phyloP scores from a whole-genome alignment of 2,113 vertebrate species.

The Neogale vison region DNA sequence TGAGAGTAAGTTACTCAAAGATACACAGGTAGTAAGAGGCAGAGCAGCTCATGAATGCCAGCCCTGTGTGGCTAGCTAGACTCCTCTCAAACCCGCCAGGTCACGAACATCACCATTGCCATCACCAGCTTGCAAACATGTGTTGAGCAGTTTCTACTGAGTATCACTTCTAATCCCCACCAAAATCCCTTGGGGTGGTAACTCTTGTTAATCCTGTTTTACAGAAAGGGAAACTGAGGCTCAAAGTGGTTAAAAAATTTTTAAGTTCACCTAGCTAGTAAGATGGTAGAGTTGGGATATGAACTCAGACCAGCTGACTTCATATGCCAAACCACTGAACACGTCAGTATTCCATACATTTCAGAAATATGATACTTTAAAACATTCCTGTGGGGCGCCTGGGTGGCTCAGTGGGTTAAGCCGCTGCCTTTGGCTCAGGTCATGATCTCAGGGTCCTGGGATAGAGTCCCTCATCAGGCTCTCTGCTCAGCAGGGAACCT shows the following conservation, averaged over 20 bases:
- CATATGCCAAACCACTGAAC: background rate
- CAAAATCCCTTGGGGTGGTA: background rate
- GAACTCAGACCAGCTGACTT: background rate
- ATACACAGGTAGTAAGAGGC: background rate
- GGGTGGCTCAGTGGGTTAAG: too few species aligned
- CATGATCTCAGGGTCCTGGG: too few species aligned
- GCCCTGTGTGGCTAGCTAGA: background rate
- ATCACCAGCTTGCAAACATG: background rate
- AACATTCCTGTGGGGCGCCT: background rate
- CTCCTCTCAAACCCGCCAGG: background rate
- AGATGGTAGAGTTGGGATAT: background rate
- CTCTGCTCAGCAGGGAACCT: too few species aligned
- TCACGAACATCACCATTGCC: background rate
- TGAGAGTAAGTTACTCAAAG: background rate
- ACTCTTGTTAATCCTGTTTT: background rate
- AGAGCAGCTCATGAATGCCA: background rate
- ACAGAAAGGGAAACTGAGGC: background rate
- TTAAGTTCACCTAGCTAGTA: background rate
- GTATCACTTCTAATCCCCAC: background rate
- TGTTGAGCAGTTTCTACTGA: background rate
- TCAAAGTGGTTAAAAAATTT: background rate
- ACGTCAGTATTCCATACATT: background rate
- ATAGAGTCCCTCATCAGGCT: too few species aligned
- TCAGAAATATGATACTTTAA: slow-evolving; percentile 38
- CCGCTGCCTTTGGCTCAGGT: too few species aligned